Conservation (phyloP, 2,888 invertebrate genomes). For the Allolobophora icterica region DNA sequence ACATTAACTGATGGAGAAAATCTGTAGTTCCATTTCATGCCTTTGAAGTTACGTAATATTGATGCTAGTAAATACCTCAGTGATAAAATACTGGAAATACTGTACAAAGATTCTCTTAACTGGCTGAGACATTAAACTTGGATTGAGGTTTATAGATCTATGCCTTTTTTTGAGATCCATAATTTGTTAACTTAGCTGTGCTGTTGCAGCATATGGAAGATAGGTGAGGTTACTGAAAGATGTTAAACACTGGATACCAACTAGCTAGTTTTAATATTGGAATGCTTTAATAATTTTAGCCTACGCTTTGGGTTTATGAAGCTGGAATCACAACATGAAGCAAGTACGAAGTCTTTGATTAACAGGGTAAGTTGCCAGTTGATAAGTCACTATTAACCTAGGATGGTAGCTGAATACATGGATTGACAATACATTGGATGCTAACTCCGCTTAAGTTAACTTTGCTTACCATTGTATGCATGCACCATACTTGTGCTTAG, state of each 20-base stretch:
- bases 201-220: background rate
- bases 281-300: conserved; percentile 68
- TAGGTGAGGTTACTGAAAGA: background rate
- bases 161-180: background rate
- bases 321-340: conserved; percentile 80
- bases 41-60: background rate
- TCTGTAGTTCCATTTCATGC: background rate
- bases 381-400: conserved; percentile 30
- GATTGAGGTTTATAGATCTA: background rate
- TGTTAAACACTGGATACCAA: background rate
- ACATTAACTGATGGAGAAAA: background rate
- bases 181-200: background rate
- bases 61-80: background rate
- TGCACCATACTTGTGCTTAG: background rate
- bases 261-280: background rate
- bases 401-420: background rate
- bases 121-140: background rate
- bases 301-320: conserved; percentile 90
- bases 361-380: conserved; percentile 71
- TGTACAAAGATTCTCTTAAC: background rate
- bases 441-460: background rate
- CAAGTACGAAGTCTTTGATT: conserved; percentile 79
- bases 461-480: background rate
- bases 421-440: background rate
- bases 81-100: background rate